These are phyloP conservation scores for Menura novaehollandiae DNA, from an alignment of 2,113 vertebrate genomes.

Conservation along the genomic window DNA sequence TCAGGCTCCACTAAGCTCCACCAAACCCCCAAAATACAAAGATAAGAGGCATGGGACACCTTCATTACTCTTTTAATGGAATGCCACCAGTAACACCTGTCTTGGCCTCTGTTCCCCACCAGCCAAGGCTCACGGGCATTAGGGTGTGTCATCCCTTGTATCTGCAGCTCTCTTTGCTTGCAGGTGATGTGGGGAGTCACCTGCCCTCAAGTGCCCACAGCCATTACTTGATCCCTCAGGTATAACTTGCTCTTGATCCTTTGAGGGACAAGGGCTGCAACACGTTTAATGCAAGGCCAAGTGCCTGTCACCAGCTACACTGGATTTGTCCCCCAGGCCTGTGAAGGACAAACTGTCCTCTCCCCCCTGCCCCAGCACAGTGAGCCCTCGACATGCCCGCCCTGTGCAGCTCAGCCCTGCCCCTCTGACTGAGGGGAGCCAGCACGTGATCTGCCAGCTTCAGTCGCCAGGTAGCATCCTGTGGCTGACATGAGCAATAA, in stretches of 20 bases:
- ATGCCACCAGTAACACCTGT: not conserved
- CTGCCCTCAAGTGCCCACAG: not conserved
- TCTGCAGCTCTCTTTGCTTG: not conserved
- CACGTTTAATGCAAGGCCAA: not conserved
- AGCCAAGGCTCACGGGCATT: not conserved
- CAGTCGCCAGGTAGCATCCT: not conserved
- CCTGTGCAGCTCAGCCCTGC: not conserved
- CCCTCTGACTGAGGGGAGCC: not conserved
- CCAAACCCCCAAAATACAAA: not conserved
- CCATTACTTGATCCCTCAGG: not conserved
- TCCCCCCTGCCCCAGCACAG: fast-evolving
- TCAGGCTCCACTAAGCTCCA: not conserved
- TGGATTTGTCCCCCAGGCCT: not conserved
- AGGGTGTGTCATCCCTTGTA: not conserved
- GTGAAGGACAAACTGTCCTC: not conserved
- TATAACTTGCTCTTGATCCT: not conserved
- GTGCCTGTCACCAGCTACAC: not conserved
- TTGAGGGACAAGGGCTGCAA: not conserved
- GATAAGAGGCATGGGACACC: fast-evolving
- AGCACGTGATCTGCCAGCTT: not conserved
- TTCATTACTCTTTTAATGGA: not conserved
- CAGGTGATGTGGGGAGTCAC: not conserved
- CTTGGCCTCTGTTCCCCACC: not conserved
- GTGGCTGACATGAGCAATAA: conserved; percentile 46
- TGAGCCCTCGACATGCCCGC: fast-evolving